phyloP scores from a whole-genome alignment of 2,888 invertebrate genomes.

The Drosophila mimica region DNA sequence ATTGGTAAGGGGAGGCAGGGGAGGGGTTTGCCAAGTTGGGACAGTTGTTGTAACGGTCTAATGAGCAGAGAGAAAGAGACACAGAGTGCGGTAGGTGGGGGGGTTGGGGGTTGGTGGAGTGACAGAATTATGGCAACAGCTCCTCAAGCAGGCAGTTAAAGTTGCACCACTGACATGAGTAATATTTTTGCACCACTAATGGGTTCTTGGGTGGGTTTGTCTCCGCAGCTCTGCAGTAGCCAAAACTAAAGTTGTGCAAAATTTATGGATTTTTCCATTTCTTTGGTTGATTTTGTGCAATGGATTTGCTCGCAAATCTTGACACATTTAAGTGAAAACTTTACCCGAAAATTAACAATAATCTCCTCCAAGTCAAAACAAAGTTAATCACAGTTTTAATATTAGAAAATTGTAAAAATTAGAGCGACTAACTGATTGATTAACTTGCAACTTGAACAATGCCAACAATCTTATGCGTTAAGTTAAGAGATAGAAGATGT shows the following conservation, averaged over 20 bases:
- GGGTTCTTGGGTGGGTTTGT: neutral
- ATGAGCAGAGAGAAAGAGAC: slow-evolving; percentile 35
- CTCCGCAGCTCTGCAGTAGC: neutral
- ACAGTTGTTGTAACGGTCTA: slow-evolving; percentile 44
- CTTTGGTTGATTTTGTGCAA: neutral
- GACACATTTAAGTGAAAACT: neutral
- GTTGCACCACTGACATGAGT: slow-evolving; percentile 19
- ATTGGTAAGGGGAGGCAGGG: neutral
- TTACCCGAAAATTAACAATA: neutral
- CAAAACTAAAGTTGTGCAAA: neutral
- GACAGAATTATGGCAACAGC: slow-evolving; percentile 1
- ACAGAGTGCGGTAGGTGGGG: neutral
- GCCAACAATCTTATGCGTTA: neutral
- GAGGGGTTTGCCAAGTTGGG: neutral
- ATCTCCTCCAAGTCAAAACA: neutral
- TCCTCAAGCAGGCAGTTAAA: slow-evolving; percentile 2
- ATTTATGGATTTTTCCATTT: neutral
- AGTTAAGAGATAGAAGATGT: neutral
- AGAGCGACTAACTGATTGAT: neutral
- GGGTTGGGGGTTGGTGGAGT: neutral
- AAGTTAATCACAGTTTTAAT: neutral
- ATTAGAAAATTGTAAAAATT: neutral
- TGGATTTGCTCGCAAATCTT: neutral
- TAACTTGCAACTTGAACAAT: neutral
- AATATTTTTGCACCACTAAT: slow-evolving; percentile 22